Conservation (phyloP, 2,888 invertebrate genomes). For the Bruchidius siliquastri region DNA sequence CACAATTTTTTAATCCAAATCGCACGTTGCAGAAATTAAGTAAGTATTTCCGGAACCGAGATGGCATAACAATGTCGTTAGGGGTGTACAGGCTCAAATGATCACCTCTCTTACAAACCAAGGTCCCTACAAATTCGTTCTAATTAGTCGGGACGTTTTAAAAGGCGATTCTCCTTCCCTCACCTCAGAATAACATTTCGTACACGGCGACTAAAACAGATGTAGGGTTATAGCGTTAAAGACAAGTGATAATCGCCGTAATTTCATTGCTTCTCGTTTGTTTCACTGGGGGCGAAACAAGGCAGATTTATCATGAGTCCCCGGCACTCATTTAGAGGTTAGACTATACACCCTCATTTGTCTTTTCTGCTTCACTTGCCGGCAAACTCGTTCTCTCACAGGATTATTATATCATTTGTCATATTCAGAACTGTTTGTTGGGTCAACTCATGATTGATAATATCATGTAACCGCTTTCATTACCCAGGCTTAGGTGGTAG, state of each 20-base stretch:
- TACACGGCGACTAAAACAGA: conserved; percentile 31
- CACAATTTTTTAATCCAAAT: too few relatives aligned
- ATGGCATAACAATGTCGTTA: too few relatives aligned
- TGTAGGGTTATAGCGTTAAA: conserved; percentile 45
- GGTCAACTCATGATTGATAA: not conserved
- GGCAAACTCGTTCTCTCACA: not conserved
- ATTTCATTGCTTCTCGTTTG: conserved; percentile 44
- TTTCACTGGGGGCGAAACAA: conserved; percentile 29
- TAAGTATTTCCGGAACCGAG: too few relatives aligned
- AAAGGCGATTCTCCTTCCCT: not conserved
- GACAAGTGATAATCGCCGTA: conserved; percentile 49
- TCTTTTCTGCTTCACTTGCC: conserved; percentile 6
- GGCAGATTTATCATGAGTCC: conserved; percentile 45
- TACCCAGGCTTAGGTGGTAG: too few relatives aligned
- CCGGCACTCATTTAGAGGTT: conserved; percentile 40
- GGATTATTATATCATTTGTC: not conserved
- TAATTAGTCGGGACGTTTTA: not conserved
- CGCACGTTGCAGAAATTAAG: too few relatives aligned
- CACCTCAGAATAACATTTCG: not conserved
- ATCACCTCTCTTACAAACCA: not conserved
- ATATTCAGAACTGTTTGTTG: not conserved
- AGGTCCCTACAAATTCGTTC: not conserved
- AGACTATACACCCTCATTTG: conserved; percentile 38
- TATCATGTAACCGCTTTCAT: not conserved
- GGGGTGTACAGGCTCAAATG: too few relatives aligned